Conservation (phyloP, 2,797 vertebrate genomes). For the Gymnoscopelus braueri region DNA sequence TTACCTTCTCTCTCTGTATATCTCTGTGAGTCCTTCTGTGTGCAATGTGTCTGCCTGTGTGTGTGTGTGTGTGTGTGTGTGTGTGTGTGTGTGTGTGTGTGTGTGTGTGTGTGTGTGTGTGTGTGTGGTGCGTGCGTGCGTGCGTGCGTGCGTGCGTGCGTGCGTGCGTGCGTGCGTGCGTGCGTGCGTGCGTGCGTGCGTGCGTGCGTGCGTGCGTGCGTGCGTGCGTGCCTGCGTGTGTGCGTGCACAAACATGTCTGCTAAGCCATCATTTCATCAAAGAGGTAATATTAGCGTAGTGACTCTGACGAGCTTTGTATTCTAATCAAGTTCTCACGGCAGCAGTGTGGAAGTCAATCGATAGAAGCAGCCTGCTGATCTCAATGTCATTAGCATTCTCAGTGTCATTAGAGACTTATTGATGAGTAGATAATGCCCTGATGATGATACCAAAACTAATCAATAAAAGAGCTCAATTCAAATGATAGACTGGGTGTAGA, state of each 20-base stretch:
- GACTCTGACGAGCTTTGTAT: no score
- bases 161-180: neutral
- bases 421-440: constrained; percentile 10
- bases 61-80: no score
- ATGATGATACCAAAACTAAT: constrained; percentile 16
- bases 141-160: neutral
- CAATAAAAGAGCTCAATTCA: constrained; percentile 5
- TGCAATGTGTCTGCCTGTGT: no score
- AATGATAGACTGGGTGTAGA: neutral
- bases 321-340: no score
- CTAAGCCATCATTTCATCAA: no score
- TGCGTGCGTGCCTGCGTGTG: neutral
- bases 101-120: constrained; percentile 15
- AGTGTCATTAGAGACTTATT: neutral
- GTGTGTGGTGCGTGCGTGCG: neutral
- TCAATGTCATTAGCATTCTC: no score
- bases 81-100: neutral
- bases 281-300: no score
- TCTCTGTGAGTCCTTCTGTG: no score
- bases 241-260: neutral
- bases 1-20: no score
- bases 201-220: neutral
- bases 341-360: no score
- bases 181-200: neutral
- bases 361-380: no score